Evolutionary conservation across 2,888 invertebrate genomes (phyloP).

Genomic region (Synergus umbraculus): DNA sequence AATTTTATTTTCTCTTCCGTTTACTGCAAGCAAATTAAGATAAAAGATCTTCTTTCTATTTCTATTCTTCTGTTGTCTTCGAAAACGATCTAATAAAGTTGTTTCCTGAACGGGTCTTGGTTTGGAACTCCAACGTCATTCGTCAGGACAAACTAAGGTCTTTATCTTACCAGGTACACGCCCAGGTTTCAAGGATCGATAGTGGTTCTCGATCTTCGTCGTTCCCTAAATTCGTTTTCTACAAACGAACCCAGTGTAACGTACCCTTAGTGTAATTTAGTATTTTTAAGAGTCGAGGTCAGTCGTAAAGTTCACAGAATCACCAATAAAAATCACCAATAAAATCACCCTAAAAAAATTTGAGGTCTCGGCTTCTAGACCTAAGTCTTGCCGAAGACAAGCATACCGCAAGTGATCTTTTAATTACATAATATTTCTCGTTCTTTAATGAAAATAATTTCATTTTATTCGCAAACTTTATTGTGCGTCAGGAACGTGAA

Average conservation of each 20-base stretch:
- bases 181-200: constrained; percentile 49
- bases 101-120: constrained; percentile 5
- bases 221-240: constrained; percentile 49
- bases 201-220: constrained; percentile 52
- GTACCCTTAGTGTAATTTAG: constrained; percentile 67
- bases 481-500: neutral
- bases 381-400: neutral
- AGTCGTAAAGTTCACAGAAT: constrained; percentile 66
- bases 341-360: constrained; percentile 58
- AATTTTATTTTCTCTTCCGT: neutral
- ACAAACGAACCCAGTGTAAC: constrained; percentile 54
- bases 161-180: constrained; percentile 41
- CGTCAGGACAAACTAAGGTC: constrained; percentile 43
- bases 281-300: constrained; percentile 69
- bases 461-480: constrained; percentile 19
- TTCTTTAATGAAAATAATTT: constrained; percentile 51
- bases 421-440: constrained; percentile 45
- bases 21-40: constrained; percentile 1
- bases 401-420: constrained; percentile 19
- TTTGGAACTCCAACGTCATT: constrained; percentile 9
- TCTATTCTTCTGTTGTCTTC: constrained; percentile 1
- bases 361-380: neutral
- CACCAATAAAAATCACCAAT: constrained; percentile 62
- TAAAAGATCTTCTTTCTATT: constrained; percentile 6
- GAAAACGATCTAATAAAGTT: constrained; percentile 31